phyloP scores from a whole-genome alignment of 1,140 invertebrate species.

The Nephotettix cincticeps region DNA sequence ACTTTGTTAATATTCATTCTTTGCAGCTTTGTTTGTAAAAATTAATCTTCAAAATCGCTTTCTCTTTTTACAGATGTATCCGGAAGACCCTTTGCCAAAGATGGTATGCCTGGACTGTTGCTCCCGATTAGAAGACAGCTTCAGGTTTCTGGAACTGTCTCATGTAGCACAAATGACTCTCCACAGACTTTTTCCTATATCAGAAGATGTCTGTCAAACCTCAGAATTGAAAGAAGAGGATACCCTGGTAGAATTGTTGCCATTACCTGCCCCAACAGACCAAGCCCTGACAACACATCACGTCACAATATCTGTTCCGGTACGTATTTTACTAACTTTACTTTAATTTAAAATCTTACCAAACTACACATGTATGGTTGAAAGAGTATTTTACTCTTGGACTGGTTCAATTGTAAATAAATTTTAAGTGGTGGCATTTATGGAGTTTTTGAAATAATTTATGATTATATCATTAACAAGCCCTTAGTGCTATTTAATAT shows the following conservation, averaged over 20 bases:
- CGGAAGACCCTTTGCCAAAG: constrained; percentile 39
- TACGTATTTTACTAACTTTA: no score
- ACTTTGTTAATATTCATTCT: no score
- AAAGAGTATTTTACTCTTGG: no score
- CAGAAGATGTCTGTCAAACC: not conserved
- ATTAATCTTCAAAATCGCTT: no score
- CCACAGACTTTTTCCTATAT: constrained; percentile 22
- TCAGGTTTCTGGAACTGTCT: constrained; percentile 32
- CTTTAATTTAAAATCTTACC: no score
- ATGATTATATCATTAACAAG: no score
- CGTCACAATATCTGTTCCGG: not conserved
- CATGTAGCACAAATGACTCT: constrained; percentile 25
- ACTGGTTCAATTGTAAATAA: no score
- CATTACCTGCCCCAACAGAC: not conserved
- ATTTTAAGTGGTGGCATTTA: no score
- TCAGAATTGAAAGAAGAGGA: constrained; percentile 19
- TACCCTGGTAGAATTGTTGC: not conserved
- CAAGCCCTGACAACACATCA: not conserved
- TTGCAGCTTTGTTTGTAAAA: no score
- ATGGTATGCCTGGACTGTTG: constrained; percentile 39
- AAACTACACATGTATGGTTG: no score
- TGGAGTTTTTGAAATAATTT: no score
- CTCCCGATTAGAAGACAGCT: constrained; percentile 35
- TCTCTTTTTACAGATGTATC: constrained; percentile 32
- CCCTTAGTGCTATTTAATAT: no score